phyloP scores from a whole-genome alignment of 2,888 invertebrate species.

The Drosophila histrio region DNA sequence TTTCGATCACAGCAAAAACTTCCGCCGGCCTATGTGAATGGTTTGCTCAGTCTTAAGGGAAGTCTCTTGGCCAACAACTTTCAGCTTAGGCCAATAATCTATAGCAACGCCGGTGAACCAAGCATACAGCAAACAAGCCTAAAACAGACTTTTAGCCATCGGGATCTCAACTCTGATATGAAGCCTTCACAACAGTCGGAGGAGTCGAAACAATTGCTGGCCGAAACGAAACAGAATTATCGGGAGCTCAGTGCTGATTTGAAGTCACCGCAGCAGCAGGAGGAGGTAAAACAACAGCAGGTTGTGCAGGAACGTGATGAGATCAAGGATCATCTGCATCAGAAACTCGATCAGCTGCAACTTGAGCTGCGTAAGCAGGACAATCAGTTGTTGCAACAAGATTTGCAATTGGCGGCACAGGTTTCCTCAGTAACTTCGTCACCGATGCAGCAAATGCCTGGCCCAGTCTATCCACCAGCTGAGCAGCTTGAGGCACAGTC shows the following conservation, averaged over 20 bases:
- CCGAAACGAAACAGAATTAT: not conserved
- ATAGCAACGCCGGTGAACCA: not conserved
- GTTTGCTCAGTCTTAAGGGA: slow-evolving; percentile 60
- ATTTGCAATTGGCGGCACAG: slow-evolving; percentile 16
- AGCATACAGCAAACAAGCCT: not conserved
- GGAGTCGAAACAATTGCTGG: not conserved
- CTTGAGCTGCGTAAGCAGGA: slow-evolving; percentile 29
- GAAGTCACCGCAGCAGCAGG: not conserved
- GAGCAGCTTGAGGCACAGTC: not conserved
- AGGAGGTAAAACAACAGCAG: not conserved
- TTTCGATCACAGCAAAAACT: slow-evolving; percentile 10
- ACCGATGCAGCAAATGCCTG: slow-evolving; percentile 3
- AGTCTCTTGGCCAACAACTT: slow-evolving; percentile 40
- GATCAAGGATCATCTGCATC: slow-evolving; percentile 9
- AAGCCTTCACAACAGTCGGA: not conserved
- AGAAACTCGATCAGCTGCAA: slow-evolving; percentile 28
- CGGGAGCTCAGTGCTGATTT: not conserved
- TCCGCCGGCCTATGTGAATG: slow-evolving; percentile 56
- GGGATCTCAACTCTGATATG: not conserved
- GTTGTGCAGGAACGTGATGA: not conserved
- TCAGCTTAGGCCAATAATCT: not conserved
- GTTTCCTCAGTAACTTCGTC: not conserved
- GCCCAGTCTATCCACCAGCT: not conserved
- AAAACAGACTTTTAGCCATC: not conserved
- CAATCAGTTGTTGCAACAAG: slow-evolving; percentile 16